Base-by-base conservation (phyloP, 2,113 vertebrate genomes). In the Eretmochelys imbricata region DNA sequence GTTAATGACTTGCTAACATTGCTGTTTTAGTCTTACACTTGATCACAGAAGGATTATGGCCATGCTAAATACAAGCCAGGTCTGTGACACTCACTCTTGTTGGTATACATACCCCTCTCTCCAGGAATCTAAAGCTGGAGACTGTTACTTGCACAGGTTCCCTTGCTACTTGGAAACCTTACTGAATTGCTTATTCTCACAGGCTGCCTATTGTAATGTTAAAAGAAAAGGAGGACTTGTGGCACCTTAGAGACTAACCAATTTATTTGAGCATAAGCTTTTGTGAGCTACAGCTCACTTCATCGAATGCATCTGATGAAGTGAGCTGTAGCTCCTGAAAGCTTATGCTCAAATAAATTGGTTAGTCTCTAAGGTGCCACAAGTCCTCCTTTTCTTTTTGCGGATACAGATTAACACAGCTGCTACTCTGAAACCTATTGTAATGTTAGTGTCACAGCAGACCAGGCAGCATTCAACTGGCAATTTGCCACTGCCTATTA, bases 31-130 rank as follows among this genome's bases (percentile, higher is more conserved):
- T 80, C 79, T 91, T 92, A 89, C 85, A 72, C 57, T 94, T 92
- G 88, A 82, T 85, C 91, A 91, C 55, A 86, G 80, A 94, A 91
- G 93, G 93, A 94, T 93, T 89, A 83, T 46, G 50, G 80, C 38
- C 85, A 89, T 19, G 65, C 91, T 85, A 90, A 90, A 76, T 46
- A 31, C 50, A 20, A 88, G 2, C 2, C 25, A 88, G 9, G 24
- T 49, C 42, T 84, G 27, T 95, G 89, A 92, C 89, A 91, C 84
- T 95, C 85, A 83, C 50, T 89, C 0, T 3, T 87, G 42, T 4
- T 91, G 57, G 48, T 57, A 88, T 10, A 29, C 80, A 19, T 48
- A 81, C 80, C 13, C 22, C 80, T 69, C 49, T 50, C 76, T 89
- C 89, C 84, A 91, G 1, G 87, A 95, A 94, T 75, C 38, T 81